Evolutionary conservation across 2,888 invertebrate genomes (phyloP).

Genomic region (Trichopria drosophilae): DNA sequence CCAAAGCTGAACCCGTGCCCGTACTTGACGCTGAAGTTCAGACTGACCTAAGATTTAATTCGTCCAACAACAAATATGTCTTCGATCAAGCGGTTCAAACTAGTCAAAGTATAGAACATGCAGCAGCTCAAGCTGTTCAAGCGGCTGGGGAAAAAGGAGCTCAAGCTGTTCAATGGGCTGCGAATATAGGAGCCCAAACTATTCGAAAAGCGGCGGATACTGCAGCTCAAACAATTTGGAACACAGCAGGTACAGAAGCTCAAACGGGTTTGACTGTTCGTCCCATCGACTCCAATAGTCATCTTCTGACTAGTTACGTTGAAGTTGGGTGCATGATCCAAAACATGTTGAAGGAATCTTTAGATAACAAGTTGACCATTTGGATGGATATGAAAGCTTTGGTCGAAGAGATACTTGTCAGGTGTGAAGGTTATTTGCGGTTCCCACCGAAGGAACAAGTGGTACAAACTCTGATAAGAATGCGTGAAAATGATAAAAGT

Average conservation of each 20-base stretch:
- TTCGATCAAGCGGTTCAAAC: constrained; percentile 37
- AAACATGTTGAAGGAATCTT: constrained; percentile 31
- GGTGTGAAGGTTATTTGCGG: constrained; percentile 30
- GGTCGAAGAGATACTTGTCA: constrained; percentile 38
- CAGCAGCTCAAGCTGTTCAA: too few relatives aligned
- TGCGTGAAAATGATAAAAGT: constrained; percentile 32
- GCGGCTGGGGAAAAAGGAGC: too few relatives aligned
- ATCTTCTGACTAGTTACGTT: constrained; percentile 34
- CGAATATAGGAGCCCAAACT: too few relatives aligned
- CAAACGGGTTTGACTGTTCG: constrained; percentile 41
- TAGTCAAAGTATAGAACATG: too few relatives aligned
- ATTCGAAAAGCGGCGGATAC: too few relatives aligned
- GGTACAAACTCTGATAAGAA: constrained; percentile 38
- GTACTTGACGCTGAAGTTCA: constrained; percentile 20
- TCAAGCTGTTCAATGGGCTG: too few relatives aligned
- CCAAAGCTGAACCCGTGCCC: not conserved
- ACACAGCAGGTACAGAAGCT: too few relatives aligned
- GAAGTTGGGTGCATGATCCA: constrained; percentile 28
- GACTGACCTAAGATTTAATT: constrained; percentile 37
- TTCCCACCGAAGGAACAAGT: constrained; percentile 32
- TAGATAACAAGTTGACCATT: constrained; percentile 35
- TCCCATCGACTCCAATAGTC: constrained; percentile 40
- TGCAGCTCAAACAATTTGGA: too few relatives aligned
- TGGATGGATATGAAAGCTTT: too few relatives aligned
- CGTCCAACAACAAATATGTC: constrained; percentile 23